Conservation (phyloP, 2,113 vertebrate species). For the Eupsittula cactorum region DNA sequence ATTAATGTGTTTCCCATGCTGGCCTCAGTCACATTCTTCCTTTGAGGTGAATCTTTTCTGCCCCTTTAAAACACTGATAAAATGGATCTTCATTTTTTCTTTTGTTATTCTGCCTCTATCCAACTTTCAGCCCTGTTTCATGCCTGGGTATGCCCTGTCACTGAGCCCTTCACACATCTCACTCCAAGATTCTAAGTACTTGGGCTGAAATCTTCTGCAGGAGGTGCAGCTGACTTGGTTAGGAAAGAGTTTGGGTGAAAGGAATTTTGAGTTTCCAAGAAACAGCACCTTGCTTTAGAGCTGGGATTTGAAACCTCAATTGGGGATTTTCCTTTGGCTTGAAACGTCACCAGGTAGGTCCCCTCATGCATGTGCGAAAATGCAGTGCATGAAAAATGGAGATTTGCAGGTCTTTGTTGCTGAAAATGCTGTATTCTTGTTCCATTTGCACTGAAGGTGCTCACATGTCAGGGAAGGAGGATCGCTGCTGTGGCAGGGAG, state of each 20-base stretch:
- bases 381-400: background rate
- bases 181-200: background rate
- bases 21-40: background rate
- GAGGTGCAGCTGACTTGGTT: background rate
- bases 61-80: background rate
- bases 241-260: background rate
- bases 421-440: background rate
- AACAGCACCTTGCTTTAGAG: background rate
- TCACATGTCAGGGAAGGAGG: accelerated
- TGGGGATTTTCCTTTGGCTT: background rate
- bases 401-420: background rate
- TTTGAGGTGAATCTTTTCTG: background rate
- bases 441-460: accelerated
- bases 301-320: background rate
- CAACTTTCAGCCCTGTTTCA: background rate
- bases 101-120: background rate
- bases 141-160: background rate
- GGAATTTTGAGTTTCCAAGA: background rate
- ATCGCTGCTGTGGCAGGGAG: background rate
- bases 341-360: background rate
- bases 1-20: background rate
- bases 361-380: background rate
- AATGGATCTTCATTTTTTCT: background rate
- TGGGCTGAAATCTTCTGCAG: background rate
- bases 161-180: background rate